A percentile compares a stretch with the other conserved stretches of the same genome.
Evolutionary conservation across 2,888 invertebrate species (phyloP).

Genomic region (Villa cingulata): DNA sequence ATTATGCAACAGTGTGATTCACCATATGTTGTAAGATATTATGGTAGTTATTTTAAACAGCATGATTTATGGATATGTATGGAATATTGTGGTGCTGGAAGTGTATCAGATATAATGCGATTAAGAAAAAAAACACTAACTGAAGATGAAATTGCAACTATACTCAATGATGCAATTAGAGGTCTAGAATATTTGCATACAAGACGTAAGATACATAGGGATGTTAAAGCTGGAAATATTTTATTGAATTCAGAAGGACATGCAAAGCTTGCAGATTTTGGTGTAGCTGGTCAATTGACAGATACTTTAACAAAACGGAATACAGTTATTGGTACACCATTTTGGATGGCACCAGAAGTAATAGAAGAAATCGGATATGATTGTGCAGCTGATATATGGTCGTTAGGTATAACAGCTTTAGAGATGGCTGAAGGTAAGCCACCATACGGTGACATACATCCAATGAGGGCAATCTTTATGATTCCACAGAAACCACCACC

Average conservation of each 20-base stretch:
- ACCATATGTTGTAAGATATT: constrained; percentile 93
- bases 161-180: constrained; percentile 81
- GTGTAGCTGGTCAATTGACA: constrained; percentile 91
- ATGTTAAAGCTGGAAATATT: constrained; percentile 94
- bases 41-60: constrained; percentile 95
- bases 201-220: constrained; percentile 71
- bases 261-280: constrained; percentile 92
- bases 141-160: constrained; percentile 88
- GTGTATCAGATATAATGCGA: constrained; percentile 94
- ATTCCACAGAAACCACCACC: constrained; percentile 96
- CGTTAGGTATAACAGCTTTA: constrained; percentile 81
- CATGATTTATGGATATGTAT: constrained; percentile 97
- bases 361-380: constrained; percentile 97
- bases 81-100: constrained; percentile 97
- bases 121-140: constrained; percentile 81
- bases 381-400: constrained; percentile 96
- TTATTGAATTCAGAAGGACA: constrained; percentile 88
- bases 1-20: constrained; percentile 99
- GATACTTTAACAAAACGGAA: constrained; percentile 91
- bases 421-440: constrained; percentile 96
- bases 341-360: constrained; percentile 93
- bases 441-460: constrained; percentile 86
- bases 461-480: constrained; percentile 92
- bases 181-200: constrained; percentile 89
- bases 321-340: constrained; percentile 79